These are phyloP conservation scores for Picus viridis DNA, from an alignment of 2,797 vertebrate species.

Conservation along the genomic window DNA sequence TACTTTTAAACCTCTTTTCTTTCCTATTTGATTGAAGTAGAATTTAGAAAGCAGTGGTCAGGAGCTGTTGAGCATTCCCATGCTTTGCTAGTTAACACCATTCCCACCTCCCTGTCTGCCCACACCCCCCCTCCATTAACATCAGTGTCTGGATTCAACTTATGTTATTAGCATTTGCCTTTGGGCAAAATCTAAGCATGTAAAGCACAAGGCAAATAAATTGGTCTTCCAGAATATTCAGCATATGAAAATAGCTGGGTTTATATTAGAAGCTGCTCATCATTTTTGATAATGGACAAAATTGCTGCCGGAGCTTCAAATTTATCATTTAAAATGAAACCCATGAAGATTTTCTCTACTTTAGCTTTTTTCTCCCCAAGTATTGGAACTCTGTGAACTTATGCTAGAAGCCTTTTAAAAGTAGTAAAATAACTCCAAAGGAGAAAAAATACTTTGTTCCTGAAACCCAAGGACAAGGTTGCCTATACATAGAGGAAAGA, in stretches of 20 bases:
- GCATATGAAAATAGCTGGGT: neutral
- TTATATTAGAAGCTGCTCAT: neutral
- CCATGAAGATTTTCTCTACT: neutral
- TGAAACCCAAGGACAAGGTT: neutral
- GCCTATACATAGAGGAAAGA: neutral
- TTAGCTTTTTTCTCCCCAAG: neutral
- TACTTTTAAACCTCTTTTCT: neutral
- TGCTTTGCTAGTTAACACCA: neutral
- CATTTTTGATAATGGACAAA: neutral
- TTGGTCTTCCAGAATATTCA: conserved; percentile 10
- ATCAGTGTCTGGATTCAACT: neutral
- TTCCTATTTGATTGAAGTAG: neutral
- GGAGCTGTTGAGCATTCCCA: neutral
- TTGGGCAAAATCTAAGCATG: neutral
- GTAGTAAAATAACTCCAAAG: neutral
- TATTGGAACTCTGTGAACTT: conserved; percentile 5
- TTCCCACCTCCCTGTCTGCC: neutral
- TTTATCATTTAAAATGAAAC: neutral
- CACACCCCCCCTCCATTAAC: neutral
- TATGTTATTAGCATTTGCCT: neutral
- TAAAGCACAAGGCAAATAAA: neutral
- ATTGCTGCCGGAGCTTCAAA: neutral
- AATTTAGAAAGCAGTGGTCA: neutral
- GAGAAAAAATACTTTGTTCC: neutral
- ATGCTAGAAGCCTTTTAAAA: neutral